Evolutionary conservation across 2,888 invertebrate genomes (phyloP), one percentile per base, ranked within the genome.

Genomic region (Strigamia maritima): DNA sequence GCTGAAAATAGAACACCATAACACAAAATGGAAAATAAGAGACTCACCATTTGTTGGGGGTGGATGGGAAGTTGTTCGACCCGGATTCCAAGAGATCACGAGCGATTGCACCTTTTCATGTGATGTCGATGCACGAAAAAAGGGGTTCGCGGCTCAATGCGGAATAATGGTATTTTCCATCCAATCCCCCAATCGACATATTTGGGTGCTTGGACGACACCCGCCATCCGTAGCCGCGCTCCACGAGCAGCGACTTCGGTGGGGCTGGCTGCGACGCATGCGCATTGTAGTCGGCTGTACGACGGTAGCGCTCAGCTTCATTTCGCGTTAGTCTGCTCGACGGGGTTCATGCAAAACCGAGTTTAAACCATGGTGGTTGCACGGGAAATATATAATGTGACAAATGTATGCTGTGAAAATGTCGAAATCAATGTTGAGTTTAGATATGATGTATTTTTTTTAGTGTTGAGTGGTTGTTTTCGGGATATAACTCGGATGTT

Each of bases 31-130:
- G 65, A 65, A 65, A 65, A 65, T 28, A 60, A 7, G 65, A 65
- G 65, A 65, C 65, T 65, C 65, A 65, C 65, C 65, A 65, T 65
- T 65, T 65, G 26, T 65, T 26, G 65, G 65, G 65, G 65, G 65
- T 65, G 65, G 65, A 65, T 65, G 65, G 65, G 65, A 65, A 65
- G 49, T 65, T 65, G 24, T 26, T 24, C 24, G 65, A 26, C 28
- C 12, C 65, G 24, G 65, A 65, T 65, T 65, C 26, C 28, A 26
- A 65, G 28, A 3, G 65, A 10, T 65, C 26, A 10, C 65, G 65
- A 16, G 24, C 16, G 28, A 26, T 26, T 26, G 24, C 8, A 26
- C 65, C 26, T 26, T 65, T 65, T 65, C 28, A 65, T 26, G 8
- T 16, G 65, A 24, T 28, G 65, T 65, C 24, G 12, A 65, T 65